Conservation (phyloP, 2,113 vertebrate genomes). For the Oncorhynchus kisutch region DNA sequence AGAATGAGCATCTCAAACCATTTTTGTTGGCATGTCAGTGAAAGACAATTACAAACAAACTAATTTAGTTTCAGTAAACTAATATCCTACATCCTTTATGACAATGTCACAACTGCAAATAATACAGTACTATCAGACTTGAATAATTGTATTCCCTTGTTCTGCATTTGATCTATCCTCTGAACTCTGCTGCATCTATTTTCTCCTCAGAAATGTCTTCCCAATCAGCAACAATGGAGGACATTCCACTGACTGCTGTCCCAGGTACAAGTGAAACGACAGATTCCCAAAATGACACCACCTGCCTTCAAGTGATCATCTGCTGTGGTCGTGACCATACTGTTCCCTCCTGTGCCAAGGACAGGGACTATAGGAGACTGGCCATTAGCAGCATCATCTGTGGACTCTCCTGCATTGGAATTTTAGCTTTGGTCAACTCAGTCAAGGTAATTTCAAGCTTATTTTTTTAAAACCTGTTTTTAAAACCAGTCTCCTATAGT, state of each 20-base stretch:
- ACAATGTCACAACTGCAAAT: too few species aligned
- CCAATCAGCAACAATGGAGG: fast-evolving
- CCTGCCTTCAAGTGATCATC: background rate
- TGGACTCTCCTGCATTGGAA: constrained; percentile 79
- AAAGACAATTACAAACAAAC: too few species aligned
- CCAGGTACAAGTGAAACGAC: background rate
- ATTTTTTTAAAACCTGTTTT: too few species aligned
- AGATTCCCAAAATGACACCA: background rate
- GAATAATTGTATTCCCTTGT: background rate
- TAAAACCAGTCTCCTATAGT: constrained; percentile 70
- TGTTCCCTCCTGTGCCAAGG: background rate
- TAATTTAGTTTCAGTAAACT: too few species aligned
- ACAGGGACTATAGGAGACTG: constrained; percentile 64
- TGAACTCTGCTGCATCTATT: background rate
- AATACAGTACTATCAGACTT: too few species aligned
- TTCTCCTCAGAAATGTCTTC: constrained; percentile 40
- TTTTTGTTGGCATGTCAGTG: too few species aligned
- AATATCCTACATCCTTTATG: too few species aligned
- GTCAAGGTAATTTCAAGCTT: constrained; percentile 61
- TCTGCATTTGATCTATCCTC: background rate
- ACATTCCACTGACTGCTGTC: background rate
- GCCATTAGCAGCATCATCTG: constrained; percentile 82
- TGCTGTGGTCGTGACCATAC: fast-evolving
- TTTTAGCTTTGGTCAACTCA: constrained; percentile 75
- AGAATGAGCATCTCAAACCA: background rate